Evolutionary conservation across 1,140 invertebrate genomes (phyloP), one percentile per base, ranked within the genome.

Genomic region (Drosophila suzukii): DNA sequence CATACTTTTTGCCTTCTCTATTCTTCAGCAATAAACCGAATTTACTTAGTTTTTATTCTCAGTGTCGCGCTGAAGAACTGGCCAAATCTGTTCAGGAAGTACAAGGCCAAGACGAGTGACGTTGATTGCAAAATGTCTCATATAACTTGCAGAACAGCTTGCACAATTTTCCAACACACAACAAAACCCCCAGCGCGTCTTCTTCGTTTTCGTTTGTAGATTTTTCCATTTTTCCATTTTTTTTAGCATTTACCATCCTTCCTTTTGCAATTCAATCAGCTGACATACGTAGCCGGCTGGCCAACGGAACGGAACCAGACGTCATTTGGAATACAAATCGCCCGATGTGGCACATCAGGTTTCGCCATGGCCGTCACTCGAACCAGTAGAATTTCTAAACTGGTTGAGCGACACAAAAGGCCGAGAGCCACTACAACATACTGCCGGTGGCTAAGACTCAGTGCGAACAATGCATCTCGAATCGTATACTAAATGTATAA

Each of bases 301-400:
- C 58, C 81, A 77, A 30, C 54, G 65, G 47, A 84, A 80, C 81
- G 81, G 81, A 85, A 85, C 81, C 77, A 85, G 81, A 84, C 81
- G 77, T 84, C 81, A 84, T 85, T 84, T 81, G 81, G 83, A 84
- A 85, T 74, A 85, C 81, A 84, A 84, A 84, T 85, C 81, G 81
- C 73, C 71, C 72, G 78, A 81, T 80, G 72, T 85, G 60, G 67
- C 83, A 89, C 67, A 89, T 83, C 84, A 83, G 83, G 83, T 86
- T 86, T 83, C 79, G 67, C 77, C 84, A 89, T 74, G 84, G 84
- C 58, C 83, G 71, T 83, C 80, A 77, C 50, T 81, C 66, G 65
- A 62, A 74, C 47, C 73, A 70, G 76, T 79, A 86, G 83, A 86
- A 86, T 83, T 86, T 86, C 79, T 77, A 88, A 86, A 88, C 83